Percentiles rank a stretch among this genome's conserved stretches.
These are phyloP conservation scores for Schmidtea mediterranea DNA, from an alignment of 1,140 invertebrate species.

Conservation along the genomic window DNA sequence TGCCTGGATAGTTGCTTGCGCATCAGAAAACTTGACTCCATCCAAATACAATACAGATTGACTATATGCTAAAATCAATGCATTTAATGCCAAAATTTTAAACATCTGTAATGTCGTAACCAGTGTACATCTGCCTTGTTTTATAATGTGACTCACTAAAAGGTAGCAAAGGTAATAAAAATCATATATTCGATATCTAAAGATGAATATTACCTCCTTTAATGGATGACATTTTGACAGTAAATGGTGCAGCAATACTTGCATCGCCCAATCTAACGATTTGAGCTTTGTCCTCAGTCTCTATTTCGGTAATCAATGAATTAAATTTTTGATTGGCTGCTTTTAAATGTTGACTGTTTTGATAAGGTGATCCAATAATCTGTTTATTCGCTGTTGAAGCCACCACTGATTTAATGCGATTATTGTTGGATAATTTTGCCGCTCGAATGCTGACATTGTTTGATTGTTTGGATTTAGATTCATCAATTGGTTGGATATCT, in stretches of 20 bases:
- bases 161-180: no score
- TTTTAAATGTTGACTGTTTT: no score
- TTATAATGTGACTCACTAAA: slow-evolving; percentile 84
- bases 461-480: no score
- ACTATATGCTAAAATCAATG: slow-evolving; percentile 81
- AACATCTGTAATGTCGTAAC: slow-evolving; percentile 99
- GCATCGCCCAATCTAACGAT: slow-evolving; percentile 86
- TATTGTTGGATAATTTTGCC: no score
- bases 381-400: no score
- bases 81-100: slow-evolving; percentile 94
- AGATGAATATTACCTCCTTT: not conserved
- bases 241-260: slow-evolving; percentile 93
- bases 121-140: slow-evolving; percentile 88
- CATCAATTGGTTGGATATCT: no score
- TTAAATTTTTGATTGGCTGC: no score
- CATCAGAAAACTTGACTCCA: slow-evolving; percentile 87
- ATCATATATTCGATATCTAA: not conserved
- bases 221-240: not conserved
- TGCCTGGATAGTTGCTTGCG: slow-evolving; percentile 72
- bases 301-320: not conserved
- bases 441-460: no score
- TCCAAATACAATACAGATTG: slow-evolving; percentile 92
- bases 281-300: slow-evolving; percentile 43
- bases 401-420: no score
- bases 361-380: no score